A percentile compares a stretch with the other conserved stretches of the same genome.
phyloP scores from a whole-genome alignment of 2,888 invertebrate species.

The Leucania comma region DNA sequence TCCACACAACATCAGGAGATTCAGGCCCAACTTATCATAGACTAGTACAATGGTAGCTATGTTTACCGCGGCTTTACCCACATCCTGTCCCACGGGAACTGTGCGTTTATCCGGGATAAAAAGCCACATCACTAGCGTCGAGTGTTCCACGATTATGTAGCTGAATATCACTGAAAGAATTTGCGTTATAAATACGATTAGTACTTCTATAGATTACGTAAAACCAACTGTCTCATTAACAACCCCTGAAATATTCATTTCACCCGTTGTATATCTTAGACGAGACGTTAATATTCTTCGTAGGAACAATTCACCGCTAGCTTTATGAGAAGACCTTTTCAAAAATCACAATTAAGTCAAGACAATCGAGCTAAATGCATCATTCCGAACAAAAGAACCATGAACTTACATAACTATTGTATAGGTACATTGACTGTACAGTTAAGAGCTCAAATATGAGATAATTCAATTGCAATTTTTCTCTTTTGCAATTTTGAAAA shows the following conservation, averaged over 20 bases:
- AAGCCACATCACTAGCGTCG: too few species aligned
- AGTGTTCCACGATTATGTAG: background rate
- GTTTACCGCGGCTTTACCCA: too few species aligned
- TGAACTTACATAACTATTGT: slow-evolving; percentile 31
- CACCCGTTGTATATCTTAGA: background rate
- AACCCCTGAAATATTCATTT: too few species aligned
- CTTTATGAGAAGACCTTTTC: slow-evolving; percentile 7
- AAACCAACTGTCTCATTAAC: too few species aligned
- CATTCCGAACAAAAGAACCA: slow-evolving; percentile 29
- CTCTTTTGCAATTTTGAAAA: too few species aligned
- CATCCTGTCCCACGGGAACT: background rate
- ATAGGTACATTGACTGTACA: background rate
- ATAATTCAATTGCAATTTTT: too few species aligned
- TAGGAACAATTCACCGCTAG: background rate
- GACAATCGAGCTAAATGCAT: slow-evolving; percentile 28
- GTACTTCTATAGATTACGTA: background rate
- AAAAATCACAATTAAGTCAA: background rate
- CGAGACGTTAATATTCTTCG: background rate
- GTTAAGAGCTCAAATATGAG: background rate
- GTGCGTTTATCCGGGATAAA: background rate
- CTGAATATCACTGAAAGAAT: background rate
- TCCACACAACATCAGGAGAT: too few species aligned
- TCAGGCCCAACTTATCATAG: too few species aligned
- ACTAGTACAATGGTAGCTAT: too few species aligned
- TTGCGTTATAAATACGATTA: background rate